Evolutionary conservation across 2,113 vertebrate genomes (phyloP), one percentile per base, ranked within the genome.

Genomic region (Manacus vitellinus): DNA sequence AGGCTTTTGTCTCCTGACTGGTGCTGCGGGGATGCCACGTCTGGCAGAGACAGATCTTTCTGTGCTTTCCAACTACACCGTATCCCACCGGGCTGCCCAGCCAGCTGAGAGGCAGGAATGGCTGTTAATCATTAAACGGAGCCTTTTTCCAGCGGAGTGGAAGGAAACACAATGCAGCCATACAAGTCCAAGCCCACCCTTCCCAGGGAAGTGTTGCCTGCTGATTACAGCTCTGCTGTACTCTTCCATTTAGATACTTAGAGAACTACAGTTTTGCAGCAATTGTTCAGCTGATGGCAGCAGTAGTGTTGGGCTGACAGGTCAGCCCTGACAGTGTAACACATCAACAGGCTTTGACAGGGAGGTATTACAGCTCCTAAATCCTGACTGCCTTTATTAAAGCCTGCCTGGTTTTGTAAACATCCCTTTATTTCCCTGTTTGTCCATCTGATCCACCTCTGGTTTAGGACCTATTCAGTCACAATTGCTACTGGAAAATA

Each of bases 1-100:
- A 90, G 89, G 35, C 87, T 97, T 96, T 96, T 97, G 94, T 97
- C 93, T 94, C 79, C 30, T 23, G 78, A 71, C 78, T 18, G 0
- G 74, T 71, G 89, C 89, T 10, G 30, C 8, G 65, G 41, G 66
- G 94, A 88, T 94, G 72, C 93, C 81, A 62, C 2, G 47, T 63
- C 75, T 89, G 90, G 96, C 88, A 76, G 65, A 77, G 72, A 16
- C 47, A 6, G 74, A 54, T 89, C 84, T 77, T 25, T n/a, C 75
- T 28, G 59, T 61, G 51, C 84, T 88, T 72, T 73, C 63, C 86
- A 61, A 27, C 37, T 30, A 20, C 24, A 25, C 82, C 21, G 0
- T 4, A 24, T 75, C 56, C 10, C 56, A 22, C 1, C 0, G 1
- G 58, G 43, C 93, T 92, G 92, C 66, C 85, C 44, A 23, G 56